Evolutionary conservation across 2,797 vertebrate genomes (phyloP), one percentile per base, ranked within the genome.

Genomic region (Spea hammondii): DNA sequence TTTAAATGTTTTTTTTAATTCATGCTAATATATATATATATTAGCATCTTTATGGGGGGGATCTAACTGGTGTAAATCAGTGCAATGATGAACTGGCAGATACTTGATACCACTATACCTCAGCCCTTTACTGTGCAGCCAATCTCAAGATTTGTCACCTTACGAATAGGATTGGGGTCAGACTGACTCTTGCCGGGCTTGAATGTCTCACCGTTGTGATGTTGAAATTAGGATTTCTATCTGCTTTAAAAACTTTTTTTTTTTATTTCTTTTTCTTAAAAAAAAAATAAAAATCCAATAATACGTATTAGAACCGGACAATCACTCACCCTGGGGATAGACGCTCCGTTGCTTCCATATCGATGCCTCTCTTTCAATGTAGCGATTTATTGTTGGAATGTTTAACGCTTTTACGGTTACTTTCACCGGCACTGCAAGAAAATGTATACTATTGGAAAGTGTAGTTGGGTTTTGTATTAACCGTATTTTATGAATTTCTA

Each of bases 51-150:
- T 17, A 17, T 17, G 17, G 17, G 32, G 32, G 32, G 32, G 3
- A 32, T 32, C 32, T 32, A 32, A 32, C 32, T 32, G 32, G 2
- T 17, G 17, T 17, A 17, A 32, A 32, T 72, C 79, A 68, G 79
- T 82, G 79, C 75, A 74, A 73, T 82, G 64, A 72, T 65, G 57
- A 60, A 77, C 65, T 77, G 70, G 74, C 44, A 73, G 62, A 73
- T 82, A 82, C 79, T 82, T 82, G 74, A 82, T 69, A 73, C 70
- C 65, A 73, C 55, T 77, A 73, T 82, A 82, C 79, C 79, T 82
- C 79, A 82, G 64, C 64, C 62, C 71, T 32, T 72, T 53, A 46
- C 79, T 77, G 60, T 72, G 32, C 74, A 71, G 60, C 60, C 60
- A 48, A 45, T 55, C 8, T 51, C 4, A 59, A 32, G 59, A 5